These are phyloP conservation scores for Colossoma macropomum DNA, from an alignment of 2,113 vertebrate species.

Conservation along the genomic window DNA sequence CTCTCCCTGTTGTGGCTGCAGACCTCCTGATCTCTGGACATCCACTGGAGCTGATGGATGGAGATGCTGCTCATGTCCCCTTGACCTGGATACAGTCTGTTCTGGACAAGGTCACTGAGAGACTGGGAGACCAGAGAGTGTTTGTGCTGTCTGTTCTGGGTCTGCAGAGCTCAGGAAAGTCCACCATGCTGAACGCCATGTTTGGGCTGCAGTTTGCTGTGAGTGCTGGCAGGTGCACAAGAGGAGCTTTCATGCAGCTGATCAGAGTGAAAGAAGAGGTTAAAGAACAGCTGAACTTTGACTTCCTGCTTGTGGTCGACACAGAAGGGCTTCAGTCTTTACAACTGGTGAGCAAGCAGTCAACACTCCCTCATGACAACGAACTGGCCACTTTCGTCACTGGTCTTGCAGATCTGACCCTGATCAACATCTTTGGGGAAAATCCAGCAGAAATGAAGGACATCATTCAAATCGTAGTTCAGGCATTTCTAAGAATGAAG, in stretches of 20 bases:
- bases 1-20: conserved; percentile 73
- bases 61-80: conserved; percentile 79
- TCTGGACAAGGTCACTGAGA: conserved; percentile 73
- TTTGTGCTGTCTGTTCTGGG: conserved; percentile 82
- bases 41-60: conserved; percentile 75
- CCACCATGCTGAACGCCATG: too few relatives aligned
- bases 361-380: too few relatives aligned
- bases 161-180: conserved; percentile 77
- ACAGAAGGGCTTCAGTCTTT: too few relatives aligned
- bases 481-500: not conserved
- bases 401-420: not conserved
- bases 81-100: conserved; percentile 75
- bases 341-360: too few relatives aligned
- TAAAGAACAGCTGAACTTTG: too few relatives aligned
- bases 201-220: too few relatives aligned
- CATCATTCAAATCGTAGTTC: conserved; percentile 1
- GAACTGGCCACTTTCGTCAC: not conserved
- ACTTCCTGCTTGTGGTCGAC: too few relatives aligned
- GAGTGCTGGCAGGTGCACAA: too few relatives aligned
- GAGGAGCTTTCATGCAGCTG: too few relatives aligned
- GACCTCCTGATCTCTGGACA: conserved; percentile 73
- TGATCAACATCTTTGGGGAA: conserved; percentile 2
- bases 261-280: too few relatives aligned
- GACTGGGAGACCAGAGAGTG: conserved; percentile 70
- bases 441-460: not conserved